Conservation (phyloP, 2,888 invertebrate genomes). For the Microplitis manilae region DNA sequence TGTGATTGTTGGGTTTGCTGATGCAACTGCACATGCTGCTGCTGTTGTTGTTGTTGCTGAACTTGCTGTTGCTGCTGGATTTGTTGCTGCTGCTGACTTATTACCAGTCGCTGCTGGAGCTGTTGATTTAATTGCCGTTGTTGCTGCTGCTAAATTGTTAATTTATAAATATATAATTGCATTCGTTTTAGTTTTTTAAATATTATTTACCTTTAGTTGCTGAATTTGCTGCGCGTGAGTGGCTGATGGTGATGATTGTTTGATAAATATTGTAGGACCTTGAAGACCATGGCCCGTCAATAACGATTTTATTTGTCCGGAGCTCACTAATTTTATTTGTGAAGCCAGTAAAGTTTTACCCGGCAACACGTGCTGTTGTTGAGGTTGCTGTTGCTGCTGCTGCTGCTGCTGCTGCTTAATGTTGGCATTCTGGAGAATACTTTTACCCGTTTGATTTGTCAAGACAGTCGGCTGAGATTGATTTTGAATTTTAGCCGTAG, state of each 20-base stretch:
- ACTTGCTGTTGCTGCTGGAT: constrained; percentile 61
- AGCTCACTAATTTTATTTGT: constrained; percentile 69
- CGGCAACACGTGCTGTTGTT: constrained; percentile 64
- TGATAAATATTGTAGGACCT: constrained; percentile 69
- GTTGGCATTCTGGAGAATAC: constrained; percentile 36
- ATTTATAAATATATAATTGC: constrained; percentile 46
- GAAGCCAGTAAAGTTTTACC: constrained; percentile 69
- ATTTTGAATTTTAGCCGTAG: constrained; percentile 68
- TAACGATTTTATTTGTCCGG: constrained; percentile 69
- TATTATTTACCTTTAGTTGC: constrained; percentile 42
- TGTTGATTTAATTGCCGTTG: constrained; percentile 61
- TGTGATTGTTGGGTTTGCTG: constrained; percentile 27
- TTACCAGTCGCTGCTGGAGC: constrained; percentile 21
- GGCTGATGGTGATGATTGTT: constrained; percentile 64
- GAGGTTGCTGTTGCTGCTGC: constrained; percentile 55
- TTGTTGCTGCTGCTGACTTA: constrained; percentile 56
- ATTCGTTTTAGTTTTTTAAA: not conserved
- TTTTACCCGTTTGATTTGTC: constrained; percentile 52
- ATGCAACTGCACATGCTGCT: constrained; percentile 50
- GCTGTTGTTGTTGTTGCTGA: constrained; percentile 55
- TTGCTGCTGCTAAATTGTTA: constrained; percentile 65
- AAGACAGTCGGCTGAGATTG: constrained; percentile 53
- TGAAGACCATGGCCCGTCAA: constrained; percentile 69
- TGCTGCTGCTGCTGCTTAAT: constrained; percentile 50
- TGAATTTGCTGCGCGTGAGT: constrained; percentile 63